Conservation (phyloP, 2,113 vertebrate genomes). For the Dascyllus trimaculatus region DNA sequence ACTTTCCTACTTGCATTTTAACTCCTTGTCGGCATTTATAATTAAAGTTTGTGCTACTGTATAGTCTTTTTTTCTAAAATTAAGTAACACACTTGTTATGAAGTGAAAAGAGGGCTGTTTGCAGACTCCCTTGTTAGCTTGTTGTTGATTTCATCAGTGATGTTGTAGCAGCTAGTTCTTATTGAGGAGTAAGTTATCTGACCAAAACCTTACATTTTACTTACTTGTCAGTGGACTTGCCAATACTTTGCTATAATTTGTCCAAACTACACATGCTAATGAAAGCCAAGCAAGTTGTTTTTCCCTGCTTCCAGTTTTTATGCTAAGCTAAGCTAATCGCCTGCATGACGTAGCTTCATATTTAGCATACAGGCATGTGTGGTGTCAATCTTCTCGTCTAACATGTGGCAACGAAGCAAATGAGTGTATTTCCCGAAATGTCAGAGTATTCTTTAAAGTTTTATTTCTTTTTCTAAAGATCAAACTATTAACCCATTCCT, state of each 20-base stretch:
- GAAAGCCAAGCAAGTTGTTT: not conserved
- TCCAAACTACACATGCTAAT: not conserved
- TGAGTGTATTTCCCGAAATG: not conserved
- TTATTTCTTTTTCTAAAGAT: too few species aligned
- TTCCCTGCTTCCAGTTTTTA: not conserved
- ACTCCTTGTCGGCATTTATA: not conserved
- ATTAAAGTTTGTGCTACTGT: not conserved
- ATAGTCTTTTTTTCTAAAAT: not conserved
- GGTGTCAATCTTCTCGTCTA: not conserved
- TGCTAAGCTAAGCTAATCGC: not conserved
- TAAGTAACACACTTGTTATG: not conserved
- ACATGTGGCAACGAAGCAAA: not conserved
- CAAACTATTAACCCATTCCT: too few species aligned
- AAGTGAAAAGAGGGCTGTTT: not conserved
- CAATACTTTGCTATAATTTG: not conserved
- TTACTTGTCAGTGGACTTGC: not conserved
- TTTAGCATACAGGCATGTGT: not conserved
- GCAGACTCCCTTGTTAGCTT: not conserved
- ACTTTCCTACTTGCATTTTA: not conserved
- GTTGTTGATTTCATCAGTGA: not conserved
- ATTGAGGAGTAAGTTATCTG: not conserved
- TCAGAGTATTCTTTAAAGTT: too few species aligned
- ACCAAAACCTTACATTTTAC: not conserved
- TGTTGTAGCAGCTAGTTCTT: not conserved
- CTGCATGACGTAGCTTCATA: not conserved